These are phyloP conservation scores for Anastrepha obliqua DNA, from an alignment of 1,140 invertebrate species.

Conservation along the genomic window DNA sequence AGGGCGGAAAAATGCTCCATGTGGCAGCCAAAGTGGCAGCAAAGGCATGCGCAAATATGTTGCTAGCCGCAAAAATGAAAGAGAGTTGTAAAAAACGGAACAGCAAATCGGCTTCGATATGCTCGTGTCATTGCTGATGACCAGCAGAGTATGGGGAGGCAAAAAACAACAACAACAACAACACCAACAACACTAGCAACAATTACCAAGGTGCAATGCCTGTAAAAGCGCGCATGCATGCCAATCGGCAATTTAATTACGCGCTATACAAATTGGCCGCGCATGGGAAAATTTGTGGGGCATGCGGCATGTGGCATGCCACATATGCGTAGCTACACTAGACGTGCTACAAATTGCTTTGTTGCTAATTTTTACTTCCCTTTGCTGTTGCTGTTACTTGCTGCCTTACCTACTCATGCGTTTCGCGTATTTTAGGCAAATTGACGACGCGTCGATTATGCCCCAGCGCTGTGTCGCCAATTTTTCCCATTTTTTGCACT, in stretches of 20 bases:
- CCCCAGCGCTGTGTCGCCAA: neutral
- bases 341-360: constrained; percentile 46
- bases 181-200: neutral
- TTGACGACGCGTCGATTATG: neutral
- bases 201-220: neutral
- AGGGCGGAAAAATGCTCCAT: neutral
- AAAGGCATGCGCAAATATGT: neutral
- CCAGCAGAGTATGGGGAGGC: neutral
- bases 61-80: neutral
- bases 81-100: constrained; percentile 1
- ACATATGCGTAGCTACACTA: constrained; percentile 49
- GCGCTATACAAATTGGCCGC: constrained; percentile 44
- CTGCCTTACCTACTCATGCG: neutral
- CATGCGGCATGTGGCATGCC: constrained; percentile 44
- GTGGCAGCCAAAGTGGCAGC: neutral
- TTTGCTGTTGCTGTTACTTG: neutral
- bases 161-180: neutral
- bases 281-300: constrained; percentile 47
- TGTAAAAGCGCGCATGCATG: constrained; percentile 33
- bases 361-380: too few relatives aligned
- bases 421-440: constrained; percentile 47
- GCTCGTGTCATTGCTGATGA: constrained; percentile 49
- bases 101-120: neutral
- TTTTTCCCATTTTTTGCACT: neutral
- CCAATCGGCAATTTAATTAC: constrained; percentile 51